These are phyloP conservation scores for Microctenopoma steveboyesi DNA, from an alignment of 2,797 vertebrate genomes.

Conservation along the genomic window DNA sequence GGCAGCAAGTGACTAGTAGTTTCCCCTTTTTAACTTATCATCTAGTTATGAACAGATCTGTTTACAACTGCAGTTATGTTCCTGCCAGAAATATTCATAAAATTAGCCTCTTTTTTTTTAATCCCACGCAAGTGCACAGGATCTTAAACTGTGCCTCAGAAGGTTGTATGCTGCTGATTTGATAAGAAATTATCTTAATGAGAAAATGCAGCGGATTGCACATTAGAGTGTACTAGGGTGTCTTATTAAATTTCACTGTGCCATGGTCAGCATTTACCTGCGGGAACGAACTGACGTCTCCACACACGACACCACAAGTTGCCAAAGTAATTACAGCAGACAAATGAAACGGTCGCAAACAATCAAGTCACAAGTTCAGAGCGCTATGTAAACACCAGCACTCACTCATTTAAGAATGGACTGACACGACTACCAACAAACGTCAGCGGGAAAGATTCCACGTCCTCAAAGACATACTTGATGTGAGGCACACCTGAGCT, in stretches of 20 bases:
- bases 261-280: neutral
- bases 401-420: neutral
- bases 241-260: neutral
- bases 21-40: neutral
- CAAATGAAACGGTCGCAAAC: neutral
- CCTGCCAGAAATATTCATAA: neutral
- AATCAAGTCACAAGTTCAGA: neutral
- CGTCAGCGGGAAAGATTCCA: neutral
- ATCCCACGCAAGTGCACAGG: neutral
- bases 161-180: neutral
- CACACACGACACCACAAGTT: neutral
- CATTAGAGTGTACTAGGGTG: neutral
- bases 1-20: neutral
- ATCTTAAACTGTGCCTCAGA: neutral
- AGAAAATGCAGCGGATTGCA: neutral
- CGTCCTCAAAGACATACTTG: neutral
- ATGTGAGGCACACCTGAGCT: neutral
- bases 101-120: neutral
- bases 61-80: neutral
- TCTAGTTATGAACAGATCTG: neutral
- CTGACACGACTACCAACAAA: neutral
- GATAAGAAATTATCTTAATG: neutral
- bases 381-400: neutral
- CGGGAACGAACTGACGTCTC: neutral
- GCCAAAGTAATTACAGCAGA: neutral